Evolutionary conservation across 2,113 vertebrate genomes (phyloP), one percentile per base, ranked within the genome.

Genomic region (Oreochromis spilurus): DNA sequence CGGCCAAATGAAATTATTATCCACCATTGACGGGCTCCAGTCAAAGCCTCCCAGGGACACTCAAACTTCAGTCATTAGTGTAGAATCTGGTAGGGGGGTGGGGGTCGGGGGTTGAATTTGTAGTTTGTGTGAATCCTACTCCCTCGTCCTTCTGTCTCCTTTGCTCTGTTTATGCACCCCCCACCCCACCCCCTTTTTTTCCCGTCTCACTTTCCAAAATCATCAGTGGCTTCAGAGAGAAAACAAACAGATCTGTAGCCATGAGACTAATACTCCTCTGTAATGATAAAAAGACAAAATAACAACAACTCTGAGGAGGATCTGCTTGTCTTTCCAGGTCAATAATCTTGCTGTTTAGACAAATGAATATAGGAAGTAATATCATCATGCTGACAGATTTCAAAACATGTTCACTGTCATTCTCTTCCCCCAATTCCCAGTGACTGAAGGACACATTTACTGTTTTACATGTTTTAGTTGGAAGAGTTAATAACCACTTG

Each of bases 1-100:
- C 62, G 80, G 91, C 86, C 88, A 82, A 82, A 89, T 89, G 53
- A 90, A 91, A 87, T 90, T 70, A 93, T 93, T 84, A 91, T 48
- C 88, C 80, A 52, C 65, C 70, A 78, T 53, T 84, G 84, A 86
- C 83, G 62, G 88, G 83, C 84, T 93, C 58, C 85, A 84, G 84
- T 87, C 62, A 12, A 80, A 89, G 86, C 84, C 91, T 93, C 75
- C 83, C 26, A 92, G 89, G 84, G 84, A 91, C n/a, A 24, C 81
- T 92, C 36, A 78, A 84, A 90, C 88, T 91, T 84, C 34, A 81
- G 85, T 89, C 87, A 85, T n/a, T 52, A 52, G 45, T 77, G 70
- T 57, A 84, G 50, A 80, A 78, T 7, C 3, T 9, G 43, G n/a
- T 34, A 79, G 72, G 29, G 48, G 19, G 34, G 11, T 38, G 60